These are phyloP conservation scores for Lynx canadensis DNA, from an alignment of 2,113 vertebrate species.

Conservation along the genomic window DNA sequence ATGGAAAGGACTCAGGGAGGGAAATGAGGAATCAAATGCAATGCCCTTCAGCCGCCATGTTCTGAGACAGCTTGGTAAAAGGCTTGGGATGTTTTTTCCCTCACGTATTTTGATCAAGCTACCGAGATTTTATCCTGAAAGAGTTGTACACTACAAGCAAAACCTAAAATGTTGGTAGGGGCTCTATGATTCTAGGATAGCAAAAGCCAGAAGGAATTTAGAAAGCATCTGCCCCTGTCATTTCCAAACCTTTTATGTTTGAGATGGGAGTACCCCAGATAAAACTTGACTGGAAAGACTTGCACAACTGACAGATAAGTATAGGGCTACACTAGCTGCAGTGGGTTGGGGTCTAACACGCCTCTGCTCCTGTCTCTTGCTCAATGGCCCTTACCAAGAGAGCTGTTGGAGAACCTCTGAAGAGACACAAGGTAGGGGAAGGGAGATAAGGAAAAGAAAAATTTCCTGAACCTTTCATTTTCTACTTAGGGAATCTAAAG, in stretches of 20 bases:
- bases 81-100: neutral
- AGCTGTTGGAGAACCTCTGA: neutral
- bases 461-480: neutral
- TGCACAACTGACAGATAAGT: neutral
- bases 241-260: conserved; percentile 21
- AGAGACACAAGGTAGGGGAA: neutral
- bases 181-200: neutral
- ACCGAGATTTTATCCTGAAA: neutral
- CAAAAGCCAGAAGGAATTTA: neutral
- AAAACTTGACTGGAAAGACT: neutral
- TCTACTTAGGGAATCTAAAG: neutral
- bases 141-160: neutral
- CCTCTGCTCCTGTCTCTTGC: fast-evolving
- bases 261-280: neutral
- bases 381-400: neutral
- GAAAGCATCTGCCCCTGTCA: neutral
- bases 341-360: neutral
- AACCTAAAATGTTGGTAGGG: neutral
- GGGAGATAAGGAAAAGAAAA: neutral
- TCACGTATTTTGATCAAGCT: neutral
- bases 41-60: neutral
- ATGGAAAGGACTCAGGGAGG: neutral
- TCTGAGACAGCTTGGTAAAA: neutral
- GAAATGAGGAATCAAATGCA: neutral
- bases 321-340: fast-evolving